Evolutionary conservation across 2,113 vertebrate genomes (phyloP).

Genomic region (Notiomystis cincta): DNA sequence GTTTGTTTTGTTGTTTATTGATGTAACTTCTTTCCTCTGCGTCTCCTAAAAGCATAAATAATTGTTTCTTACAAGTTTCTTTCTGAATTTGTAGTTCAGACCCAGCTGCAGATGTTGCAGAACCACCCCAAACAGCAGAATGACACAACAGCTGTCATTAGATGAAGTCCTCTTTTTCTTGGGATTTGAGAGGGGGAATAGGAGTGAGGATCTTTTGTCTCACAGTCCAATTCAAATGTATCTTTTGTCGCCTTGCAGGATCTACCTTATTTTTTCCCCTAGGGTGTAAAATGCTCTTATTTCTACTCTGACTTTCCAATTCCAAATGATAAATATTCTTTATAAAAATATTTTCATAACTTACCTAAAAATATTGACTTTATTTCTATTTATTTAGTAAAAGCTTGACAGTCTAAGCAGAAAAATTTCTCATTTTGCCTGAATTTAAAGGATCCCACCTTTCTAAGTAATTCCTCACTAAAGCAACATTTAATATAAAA

Average conservation of each 20-base stretch:
- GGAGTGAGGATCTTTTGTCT: fast-evolving
- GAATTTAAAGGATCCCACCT: background rate
- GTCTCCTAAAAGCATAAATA: background rate
- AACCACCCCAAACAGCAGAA: background rate
- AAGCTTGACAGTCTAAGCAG: background rate
- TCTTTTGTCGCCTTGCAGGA: background rate
- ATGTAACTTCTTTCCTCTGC: fast-evolving
- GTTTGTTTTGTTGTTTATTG: background rate
- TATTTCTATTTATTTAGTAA: background rate
- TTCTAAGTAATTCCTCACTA: background rate
- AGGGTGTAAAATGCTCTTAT: background rate
- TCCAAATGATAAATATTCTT: background rate
- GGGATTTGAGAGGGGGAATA: fast-evolving
- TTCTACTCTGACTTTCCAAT: background rate
- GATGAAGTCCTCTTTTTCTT: background rate
- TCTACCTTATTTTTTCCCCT: background rate
- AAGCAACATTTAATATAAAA: background rate
- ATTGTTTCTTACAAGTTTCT: background rate
- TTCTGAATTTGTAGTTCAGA: background rate
- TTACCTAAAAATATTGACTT: background rate
- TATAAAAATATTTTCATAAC: background rate
- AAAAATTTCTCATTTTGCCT: background rate
- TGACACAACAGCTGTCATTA: fast-evolving
- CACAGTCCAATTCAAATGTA: background rate
- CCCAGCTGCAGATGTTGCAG: background rate